Conservation (phyloP, 2,888 invertebrate species). For the Mellilla xanthometata region DNA sequence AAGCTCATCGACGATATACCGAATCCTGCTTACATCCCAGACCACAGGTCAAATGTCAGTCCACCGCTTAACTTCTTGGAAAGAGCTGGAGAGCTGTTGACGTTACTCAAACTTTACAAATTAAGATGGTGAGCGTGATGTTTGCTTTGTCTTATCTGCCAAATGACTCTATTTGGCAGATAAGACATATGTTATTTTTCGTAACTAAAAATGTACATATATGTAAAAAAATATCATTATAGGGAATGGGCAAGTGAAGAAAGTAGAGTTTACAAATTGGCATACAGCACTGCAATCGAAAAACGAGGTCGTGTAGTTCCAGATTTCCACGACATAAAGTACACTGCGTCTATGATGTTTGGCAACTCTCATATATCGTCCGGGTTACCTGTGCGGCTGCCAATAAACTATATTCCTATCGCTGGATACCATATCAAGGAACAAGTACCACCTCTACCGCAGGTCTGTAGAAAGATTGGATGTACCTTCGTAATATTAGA, state of each 20-base stretch:
- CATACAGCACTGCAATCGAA: slow-evolving; percentile 37
- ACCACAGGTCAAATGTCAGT: slow-evolving; percentile 32
- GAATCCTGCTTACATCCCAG: slow-evolving; percentile 46
- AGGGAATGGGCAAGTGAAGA: slow-evolving; percentile 18
- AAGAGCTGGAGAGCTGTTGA: slow-evolving; percentile 39
- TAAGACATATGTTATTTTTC: too few species aligned
- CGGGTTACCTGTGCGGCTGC: slow-evolving; percentile 41
- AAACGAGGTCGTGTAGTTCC: slow-evolving; percentile 41
- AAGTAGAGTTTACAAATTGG: slow-evolving; percentile 32
- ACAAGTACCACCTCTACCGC: slow-evolving; percentile 45
- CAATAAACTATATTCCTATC: slow-evolving; percentile 52
- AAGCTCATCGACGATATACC: slow-evolving; percentile 42
- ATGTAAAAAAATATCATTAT: neutral
- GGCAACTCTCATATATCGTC: slow-evolving; percentile 49
- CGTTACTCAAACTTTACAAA: slow-evolving; percentile 29
- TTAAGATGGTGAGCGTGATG: slow-evolving; percentile 36
- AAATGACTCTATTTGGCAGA: too few species aligned
- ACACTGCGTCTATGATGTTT: slow-evolving; percentile 52
- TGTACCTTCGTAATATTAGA: too few species aligned
- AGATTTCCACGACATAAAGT: slow-evolving; percentile 40
- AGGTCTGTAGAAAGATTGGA: too few species aligned
- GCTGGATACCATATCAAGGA: slow-evolving; percentile 57
- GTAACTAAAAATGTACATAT: too few species aligned
- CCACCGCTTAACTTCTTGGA: slow-evolving; percentile 39
- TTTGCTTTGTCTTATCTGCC: too few species aligned